These are phyloP conservation scores for Trisateles emortualis DNA, from an alignment of 2,888 invertebrate genomes.

Conservation along the genomic window DNA sequence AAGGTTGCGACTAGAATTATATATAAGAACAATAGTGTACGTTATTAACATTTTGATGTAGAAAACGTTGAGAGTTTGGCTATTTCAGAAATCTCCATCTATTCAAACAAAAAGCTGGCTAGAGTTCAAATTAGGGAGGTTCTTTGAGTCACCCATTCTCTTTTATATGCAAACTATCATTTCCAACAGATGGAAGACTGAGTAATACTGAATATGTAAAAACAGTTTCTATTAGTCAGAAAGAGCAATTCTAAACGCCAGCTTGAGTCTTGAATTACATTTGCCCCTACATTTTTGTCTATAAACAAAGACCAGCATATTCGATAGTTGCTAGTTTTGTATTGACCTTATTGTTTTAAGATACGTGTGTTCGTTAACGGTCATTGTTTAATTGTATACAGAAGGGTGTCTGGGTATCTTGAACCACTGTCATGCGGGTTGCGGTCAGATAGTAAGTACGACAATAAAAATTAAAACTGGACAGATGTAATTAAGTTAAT, in stretches of 20 bases:
- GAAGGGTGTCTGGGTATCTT: conserved; percentile 27
- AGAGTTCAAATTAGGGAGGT: conserved; percentile 36
- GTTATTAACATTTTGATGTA: not conserved
- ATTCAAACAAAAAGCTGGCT: conserved; percentile 28
- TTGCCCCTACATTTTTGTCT: conserved; percentile 2
- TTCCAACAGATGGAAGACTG: conserved; percentile 17
- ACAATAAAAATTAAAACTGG: no score
- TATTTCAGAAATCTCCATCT: conserved; percentile 31
- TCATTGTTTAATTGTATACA: conserved; percentile 41
- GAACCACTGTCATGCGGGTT: conserved; percentile 6
- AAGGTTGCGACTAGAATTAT: not conserved
- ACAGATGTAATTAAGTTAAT: no score
- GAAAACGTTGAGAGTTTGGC: conserved; percentile 15
- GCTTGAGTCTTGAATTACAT: conserved; percentile 11
- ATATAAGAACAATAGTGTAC: not conserved
- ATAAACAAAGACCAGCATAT: not conserved
- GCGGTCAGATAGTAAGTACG: not conserved
- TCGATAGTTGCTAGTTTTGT: not conserved
- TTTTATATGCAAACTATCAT: conserved; percentile 31
- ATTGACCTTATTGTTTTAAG: conserved; percentile 5
- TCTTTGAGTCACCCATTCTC: conserved; percentile 38
- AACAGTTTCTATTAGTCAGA: conserved; percentile 24
- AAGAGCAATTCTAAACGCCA: conserved; percentile 1
- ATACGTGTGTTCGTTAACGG: conserved; percentile 40
- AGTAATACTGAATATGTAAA: conserved; percentile 20